Percentiles rank a stretch among this genome's conserved stretches.
Evolutionary conservation across 2,113 vertebrate genomes (phyloP).

Genomic region (Chelonoidis abingdonii): DNA sequence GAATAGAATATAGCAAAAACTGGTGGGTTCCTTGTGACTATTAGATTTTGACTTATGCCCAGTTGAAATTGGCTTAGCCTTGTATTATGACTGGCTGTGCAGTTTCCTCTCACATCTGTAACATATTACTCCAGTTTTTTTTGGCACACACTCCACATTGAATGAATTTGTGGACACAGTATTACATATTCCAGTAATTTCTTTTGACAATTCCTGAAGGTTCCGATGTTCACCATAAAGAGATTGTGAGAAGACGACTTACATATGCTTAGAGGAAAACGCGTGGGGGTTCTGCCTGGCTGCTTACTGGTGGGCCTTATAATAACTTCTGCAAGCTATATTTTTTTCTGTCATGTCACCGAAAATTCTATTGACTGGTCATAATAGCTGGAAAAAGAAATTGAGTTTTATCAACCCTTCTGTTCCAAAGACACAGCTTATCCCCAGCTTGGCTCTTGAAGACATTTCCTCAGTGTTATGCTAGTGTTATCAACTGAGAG

Average conservation of each 20-base stretch:
- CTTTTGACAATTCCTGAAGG: slow-evolving; percentile 39
- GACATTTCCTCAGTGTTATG: background rate
- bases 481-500: background rate
- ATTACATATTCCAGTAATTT: slow-evolving; percentile 3
- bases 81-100: slow-evolving; percentile 50
- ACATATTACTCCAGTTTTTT: slow-evolving; percentile 66
- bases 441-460: background rate
- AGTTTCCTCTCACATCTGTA: slow-evolving; percentile 77
- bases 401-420: background rate
- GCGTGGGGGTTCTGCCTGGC: background rate
- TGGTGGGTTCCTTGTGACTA: background rate
- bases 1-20: background rate
- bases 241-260: background rate
- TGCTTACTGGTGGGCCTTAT: background rate
- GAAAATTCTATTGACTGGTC: background rate
- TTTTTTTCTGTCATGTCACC: background rate
- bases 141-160: slow-evolving; percentile 48
- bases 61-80: slow-evolving; percentile 13
- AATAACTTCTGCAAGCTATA: background rate
- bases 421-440: background rate
- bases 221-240: background rate
- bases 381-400: background rate
- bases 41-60: slow-evolving; percentile 23
- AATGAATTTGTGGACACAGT: slow-evolving; percentile 44
- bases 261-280: background rate